phyloP scores from a whole-genome alignment of 2,888 invertebrate species.

The Prosapia bicincta region DNA sequence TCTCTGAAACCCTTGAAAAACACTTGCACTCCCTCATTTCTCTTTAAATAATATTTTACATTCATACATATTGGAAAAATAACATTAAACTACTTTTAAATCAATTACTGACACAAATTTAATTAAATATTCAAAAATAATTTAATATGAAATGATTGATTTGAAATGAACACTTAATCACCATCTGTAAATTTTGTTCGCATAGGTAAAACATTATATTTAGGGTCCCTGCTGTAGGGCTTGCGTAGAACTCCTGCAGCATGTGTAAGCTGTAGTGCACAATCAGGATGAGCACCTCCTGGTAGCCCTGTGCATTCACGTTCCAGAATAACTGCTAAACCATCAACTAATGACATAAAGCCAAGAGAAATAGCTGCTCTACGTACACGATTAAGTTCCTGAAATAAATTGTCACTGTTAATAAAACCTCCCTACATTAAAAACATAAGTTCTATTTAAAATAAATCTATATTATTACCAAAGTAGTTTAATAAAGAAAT shows the following conservation, averaged over 20 bases:
- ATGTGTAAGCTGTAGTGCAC: slow-evolving; percentile 84
- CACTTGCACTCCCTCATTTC: no score
- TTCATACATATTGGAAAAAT: no score
- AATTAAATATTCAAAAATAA: slow-evolving; percentile 7
- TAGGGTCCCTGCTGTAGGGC: slow-evolving; percentile 52
- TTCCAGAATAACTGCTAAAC: slow-evolving; percentile 82
- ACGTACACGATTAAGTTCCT: slow-evolving; percentile 89
- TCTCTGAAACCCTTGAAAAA: no score
- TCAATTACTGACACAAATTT: no score
- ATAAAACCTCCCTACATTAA: no score
- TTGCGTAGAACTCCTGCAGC: slow-evolving; percentile 79
- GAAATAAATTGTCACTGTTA: slow-evolving; percentile 27
- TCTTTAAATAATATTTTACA: no score
- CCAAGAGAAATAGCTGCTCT: slow-evolving; percentile 89
- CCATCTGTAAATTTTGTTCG: slow-evolving; percentile 48
- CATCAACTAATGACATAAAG: slow-evolving; percentile 82
- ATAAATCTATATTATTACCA: no score
- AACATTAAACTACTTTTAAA: no score
- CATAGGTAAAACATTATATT: slow-evolving; percentile 50
- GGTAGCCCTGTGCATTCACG: slow-evolving; percentile 82
- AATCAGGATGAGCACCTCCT: slow-evolving; percentile 75
- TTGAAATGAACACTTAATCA: no score
- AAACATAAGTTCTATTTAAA: no score
- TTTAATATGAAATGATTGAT: background rate
- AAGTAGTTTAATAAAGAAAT: no score